These are phyloP conservation scores for Paratilapia polleni DNA, from an alignment of 2,113 vertebrate species.

Conservation along the genomic window DNA sequence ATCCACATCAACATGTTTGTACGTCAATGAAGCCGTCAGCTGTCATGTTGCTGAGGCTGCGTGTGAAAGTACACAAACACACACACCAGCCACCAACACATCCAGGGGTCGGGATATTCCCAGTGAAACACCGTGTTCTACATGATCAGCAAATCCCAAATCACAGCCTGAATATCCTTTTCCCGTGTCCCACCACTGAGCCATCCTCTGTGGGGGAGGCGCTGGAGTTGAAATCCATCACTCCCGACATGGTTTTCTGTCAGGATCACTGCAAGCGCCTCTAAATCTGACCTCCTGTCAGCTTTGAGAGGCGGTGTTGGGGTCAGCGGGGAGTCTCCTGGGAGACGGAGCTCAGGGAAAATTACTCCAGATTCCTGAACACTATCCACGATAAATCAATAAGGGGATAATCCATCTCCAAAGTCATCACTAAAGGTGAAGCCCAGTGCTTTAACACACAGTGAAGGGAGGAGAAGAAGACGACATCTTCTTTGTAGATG, in stretches of 20 bases:
- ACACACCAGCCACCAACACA: neutral
- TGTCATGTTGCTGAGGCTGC: neutral
- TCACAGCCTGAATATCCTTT: neutral
- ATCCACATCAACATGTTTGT: neutral
- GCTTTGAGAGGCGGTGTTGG: neutral
- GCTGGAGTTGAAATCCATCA: constrained; percentile 32
- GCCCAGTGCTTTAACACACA: neutral
- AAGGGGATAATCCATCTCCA: neutral
- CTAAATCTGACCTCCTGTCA: constrained; percentile 13
- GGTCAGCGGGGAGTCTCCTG: neutral
- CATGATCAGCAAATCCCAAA: constrained; percentile 39
- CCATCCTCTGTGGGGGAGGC: rapidly evolving
- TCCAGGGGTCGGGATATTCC: constrained; percentile 9
- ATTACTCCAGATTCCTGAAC: neutral
- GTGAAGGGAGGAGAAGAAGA: neutral
- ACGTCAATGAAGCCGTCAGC: constrained; percentile 3
- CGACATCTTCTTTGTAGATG: neutral
- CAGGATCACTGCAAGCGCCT: neutral
- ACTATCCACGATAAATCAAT: neutral
- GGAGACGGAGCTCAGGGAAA: neutral
- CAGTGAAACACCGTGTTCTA: neutral
- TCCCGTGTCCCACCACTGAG: neutral
- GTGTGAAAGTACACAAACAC: neutral
- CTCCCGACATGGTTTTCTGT: neutral
- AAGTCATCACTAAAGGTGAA: neutral